Conservation (phyloP, 1,140 invertebrate genomes). For the Polypedilum pembai region DNA sequence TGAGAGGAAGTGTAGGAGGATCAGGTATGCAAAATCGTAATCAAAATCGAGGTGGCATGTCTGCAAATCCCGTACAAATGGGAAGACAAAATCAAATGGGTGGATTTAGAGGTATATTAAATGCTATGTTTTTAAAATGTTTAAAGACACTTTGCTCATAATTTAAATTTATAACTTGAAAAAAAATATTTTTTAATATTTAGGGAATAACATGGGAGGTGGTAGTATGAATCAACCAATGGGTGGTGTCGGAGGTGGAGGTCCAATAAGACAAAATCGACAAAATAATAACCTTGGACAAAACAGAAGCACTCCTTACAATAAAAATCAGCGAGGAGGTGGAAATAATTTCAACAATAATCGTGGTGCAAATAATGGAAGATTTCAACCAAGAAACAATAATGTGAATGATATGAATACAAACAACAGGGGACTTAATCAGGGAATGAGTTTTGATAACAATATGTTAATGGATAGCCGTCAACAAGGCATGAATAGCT, state of each 20-base stretch:
- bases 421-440: background rate
- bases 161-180: too few species aligned
- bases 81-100: background rate
- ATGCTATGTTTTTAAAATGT: background rate
- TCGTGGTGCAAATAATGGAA: background rate
- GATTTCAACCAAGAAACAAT: background rate
- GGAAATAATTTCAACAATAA: background rate
- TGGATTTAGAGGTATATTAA: background rate
- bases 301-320: background rate
- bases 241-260: background rate
- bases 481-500: background rate
- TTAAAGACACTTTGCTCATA: too few species aligned
- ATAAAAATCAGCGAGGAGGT: background rate
- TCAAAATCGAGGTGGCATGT: background rate
- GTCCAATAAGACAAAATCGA: background rate
- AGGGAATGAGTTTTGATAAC: background rate
- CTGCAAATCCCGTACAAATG: background rate
- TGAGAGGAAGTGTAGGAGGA: slow-evolving; percentile 37
- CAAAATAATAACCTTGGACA: background rate
- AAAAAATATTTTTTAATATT: background rate
- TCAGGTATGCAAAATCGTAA: background rate
- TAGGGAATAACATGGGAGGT: background rate
- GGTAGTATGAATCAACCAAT: background rate
- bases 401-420: background rate
- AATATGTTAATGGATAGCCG: background rate